Evolutionary conservation across 1,140 invertebrate species (phyloP).

Genomic region (Theocolax elegans): DNA sequence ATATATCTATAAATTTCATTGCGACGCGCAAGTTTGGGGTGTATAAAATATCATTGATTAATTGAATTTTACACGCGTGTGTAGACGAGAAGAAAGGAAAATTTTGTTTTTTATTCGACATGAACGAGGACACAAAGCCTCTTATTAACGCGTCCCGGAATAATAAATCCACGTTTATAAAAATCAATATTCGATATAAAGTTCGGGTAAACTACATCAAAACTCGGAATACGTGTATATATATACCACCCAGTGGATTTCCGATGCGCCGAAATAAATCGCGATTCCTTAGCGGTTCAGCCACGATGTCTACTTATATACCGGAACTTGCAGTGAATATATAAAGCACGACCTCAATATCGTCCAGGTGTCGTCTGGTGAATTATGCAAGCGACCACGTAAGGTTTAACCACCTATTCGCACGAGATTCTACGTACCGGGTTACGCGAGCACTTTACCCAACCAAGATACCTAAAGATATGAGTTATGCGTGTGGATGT

Average conservation of each 20-base stretch:
- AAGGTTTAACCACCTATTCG: constrained; percentile 27
- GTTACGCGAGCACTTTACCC: background rate
- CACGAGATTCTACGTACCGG: constrained; percentile 5
- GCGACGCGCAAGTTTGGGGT: too few relatives aligned
- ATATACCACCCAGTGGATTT: background rate
- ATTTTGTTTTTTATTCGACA: too few relatives aligned
- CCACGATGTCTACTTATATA: too few relatives aligned
- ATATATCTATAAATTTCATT: too few relatives aligned
- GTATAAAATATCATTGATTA: too few relatives aligned
- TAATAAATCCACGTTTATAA: background rate
- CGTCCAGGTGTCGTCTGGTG: constrained; percentile 45
- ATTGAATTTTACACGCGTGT: too few relatives aligned
- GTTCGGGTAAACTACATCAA: too few relatives aligned
- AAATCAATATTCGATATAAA: constrained; percentile 21
- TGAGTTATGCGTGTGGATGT: background rate
- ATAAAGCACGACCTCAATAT: constrained; percentile 44
- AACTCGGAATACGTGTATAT: too few relatives aligned
- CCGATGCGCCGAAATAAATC: constrained; percentile 27
- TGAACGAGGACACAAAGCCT: too few relatives aligned
- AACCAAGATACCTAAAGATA: background rate
- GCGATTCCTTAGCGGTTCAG: background rate
- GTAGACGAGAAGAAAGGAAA: too few relatives aligned
- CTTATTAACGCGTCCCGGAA: too few relatives aligned
- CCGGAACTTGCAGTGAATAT: too few relatives aligned
- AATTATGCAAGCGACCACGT: constrained; percentile 48